Evolutionary conservation across 2,113 vertebrate species (phyloP), one percentile per base, ranked within the genome.

Genomic region (Eptesicus fuscus): DNA sequence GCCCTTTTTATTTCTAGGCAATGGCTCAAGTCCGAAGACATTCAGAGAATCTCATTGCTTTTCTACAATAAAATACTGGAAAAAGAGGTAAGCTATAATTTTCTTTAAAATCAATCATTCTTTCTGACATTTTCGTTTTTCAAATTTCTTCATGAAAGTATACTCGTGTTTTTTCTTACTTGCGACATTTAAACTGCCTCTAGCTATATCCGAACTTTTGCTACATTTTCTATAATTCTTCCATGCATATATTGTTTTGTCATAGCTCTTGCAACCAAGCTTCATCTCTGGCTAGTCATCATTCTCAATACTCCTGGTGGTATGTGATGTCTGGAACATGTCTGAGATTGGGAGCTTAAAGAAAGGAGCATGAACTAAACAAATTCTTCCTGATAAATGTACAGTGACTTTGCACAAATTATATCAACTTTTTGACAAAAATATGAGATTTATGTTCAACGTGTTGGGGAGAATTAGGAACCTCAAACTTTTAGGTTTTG

Each of bases 21-120:
- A 78, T 99, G 99, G 99, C 99, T 99, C 69, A 99, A 99, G 97
- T 99, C 99, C 25, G 99, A 99, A 96, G 99, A 99, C 93, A 99
- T 99, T 97, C 99, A 99, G 97, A 99, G 99, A 98, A 99, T 99
- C 98, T 99, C 99, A 1, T 98, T 99, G 95, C 99, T 99, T 97
- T 99, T 99, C 98, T 99, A 99, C 94, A 99, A 99, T 97, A 99
- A 99, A 98, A 98, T 98, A 51, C 98, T 99, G 95, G 99, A 99
- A 97, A 99, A 99, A 97, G 99, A 99, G 98, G 99, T 99, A 99
- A 99, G 97, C 96, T 92, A 18, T 87, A 96, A 97, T 97, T 70
- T 70, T 61, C 25, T 69, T 90, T 32, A 71, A 82, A 89, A 95
- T 32, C 67, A 53, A 2, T 88, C 11, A 1, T 2, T 74, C 74